Evolutionary conservation across 2,888 invertebrate species (phyloP).

Genomic region (Cistogaster globosa): DNA sequence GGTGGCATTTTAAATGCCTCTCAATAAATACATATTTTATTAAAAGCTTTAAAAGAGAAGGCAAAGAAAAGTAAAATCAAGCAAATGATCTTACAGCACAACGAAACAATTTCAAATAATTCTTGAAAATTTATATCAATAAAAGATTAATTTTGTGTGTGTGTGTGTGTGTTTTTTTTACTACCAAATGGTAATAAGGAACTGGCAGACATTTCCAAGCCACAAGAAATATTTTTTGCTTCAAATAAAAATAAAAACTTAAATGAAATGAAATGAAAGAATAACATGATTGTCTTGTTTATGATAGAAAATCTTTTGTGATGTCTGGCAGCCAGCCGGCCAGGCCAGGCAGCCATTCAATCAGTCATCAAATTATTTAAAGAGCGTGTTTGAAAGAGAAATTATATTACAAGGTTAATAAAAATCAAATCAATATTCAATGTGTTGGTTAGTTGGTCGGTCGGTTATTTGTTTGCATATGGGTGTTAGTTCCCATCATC

Average conservation of each 20-base stretch:
- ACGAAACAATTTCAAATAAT: conserved; percentile 59
- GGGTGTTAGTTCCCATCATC: conserved; percentile 67
- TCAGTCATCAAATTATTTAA: conserved; percentile 2
- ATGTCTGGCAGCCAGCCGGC: conserved; percentile 11
- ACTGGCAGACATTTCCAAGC: conserved; percentile 49
- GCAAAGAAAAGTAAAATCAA: conserved; percentile 31
- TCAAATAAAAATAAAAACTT: neutral
- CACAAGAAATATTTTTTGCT: conserved; percentile 4
- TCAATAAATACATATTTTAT: conserved; percentile 68
- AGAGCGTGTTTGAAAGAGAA: conserved; percentile 54
- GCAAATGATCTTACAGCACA: neutral
- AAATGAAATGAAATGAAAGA: neutral
- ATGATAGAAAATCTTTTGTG: conserved; percentile 10
- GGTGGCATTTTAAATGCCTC: conserved; percentile 68
- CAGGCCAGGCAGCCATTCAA: conserved; percentile 3
- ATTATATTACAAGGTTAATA: conserved; percentile 61
- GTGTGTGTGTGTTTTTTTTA: neutral
- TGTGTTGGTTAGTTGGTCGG: neutral
- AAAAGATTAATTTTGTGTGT: conserved; percentile 38
- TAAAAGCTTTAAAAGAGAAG: conserved; percentile 54
- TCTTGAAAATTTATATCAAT: conserved; percentile 64
- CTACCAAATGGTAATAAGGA: conserved; percentile 52
- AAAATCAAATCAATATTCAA: conserved; percentile 64
- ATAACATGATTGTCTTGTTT: conserved; percentile 44
- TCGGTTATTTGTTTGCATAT: neutral